A percentile compares a stretch with the other conserved stretches of the same genome.
These are phyloP conservation scores for Sebastes oblongus DNA, from an alignment of 2,797 vertebrate species.

Conservation along the genomic window DNA sequence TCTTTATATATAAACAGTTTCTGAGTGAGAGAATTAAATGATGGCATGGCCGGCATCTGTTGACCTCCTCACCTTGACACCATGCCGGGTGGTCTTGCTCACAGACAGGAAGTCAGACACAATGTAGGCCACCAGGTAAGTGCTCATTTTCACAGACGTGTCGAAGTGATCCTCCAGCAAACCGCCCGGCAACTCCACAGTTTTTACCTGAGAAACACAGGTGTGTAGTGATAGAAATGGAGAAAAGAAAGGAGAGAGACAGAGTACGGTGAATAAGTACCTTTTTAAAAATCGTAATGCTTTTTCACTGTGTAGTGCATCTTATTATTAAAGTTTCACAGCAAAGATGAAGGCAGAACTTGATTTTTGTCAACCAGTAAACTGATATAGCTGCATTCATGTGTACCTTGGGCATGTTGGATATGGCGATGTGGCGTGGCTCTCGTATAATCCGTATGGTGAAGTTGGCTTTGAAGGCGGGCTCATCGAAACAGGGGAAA, in stretches of 20 bases:
- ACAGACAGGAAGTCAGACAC: slow-evolving; percentile 91
- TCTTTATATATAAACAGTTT: accelerated
- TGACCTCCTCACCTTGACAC: slow-evolving; percentile 85
- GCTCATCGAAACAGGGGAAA: slow-evolving; percentile 94
- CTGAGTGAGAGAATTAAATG: too few relatives aligned
- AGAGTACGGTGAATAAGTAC: not conserved
- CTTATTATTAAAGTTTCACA: not conserved
- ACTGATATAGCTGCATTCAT: not conserved
- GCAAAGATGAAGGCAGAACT: not conserved
- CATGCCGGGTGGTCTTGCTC: slow-evolving; percentile 86
- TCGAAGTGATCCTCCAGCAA: slow-evolving; percentile 92
- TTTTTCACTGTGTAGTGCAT: not conserved
- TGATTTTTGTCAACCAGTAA: not conserved
- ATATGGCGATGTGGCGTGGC: slow-evolving; percentile 83
- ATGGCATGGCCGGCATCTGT: not conserved
- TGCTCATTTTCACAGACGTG: slow-evolving; percentile 92
- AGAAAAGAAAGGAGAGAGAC: not conserved
- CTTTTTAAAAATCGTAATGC: not conserved
- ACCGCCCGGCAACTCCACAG: slow-evolving; percentile 77
- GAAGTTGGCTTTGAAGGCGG: slow-evolving; percentile 91
- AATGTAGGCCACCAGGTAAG: slow-evolving; percentile 93
- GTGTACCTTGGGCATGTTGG: slow-evolving; percentile 91
- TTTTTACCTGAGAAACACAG: slow-evolving; percentile 81
- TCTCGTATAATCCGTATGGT: slow-evolving; percentile 86
- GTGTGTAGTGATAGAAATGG: not conserved